These are phyloP conservation scores for Monopis laevigella DNA, from an alignment of 2,888 invertebrate genomes.

Conservation along the genomic window DNA sequence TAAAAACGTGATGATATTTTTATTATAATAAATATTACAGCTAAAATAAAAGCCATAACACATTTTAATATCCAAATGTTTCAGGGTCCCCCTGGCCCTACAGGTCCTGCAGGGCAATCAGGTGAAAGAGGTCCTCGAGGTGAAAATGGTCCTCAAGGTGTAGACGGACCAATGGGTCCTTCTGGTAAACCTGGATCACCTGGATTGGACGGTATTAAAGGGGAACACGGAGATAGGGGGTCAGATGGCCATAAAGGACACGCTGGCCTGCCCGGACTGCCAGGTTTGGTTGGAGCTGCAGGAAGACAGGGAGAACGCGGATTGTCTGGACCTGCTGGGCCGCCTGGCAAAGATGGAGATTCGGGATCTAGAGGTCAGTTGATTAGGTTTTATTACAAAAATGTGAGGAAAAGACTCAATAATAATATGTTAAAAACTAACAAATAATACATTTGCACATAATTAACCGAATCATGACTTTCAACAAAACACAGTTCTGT, in stretches of 20 bases:
- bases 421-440: no score
- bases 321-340: conserved; percentile 68
- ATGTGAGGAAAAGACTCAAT: no score
- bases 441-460: no score
- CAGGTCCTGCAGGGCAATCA: conserved; percentile 73
- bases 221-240: conserved; percentile 70
- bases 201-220: conserved; percentile 78
- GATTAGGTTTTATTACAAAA: no score
- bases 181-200: conserved; percentile 81
- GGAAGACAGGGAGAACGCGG: conserved; percentile 78
- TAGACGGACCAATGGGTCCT: conserved; percentile 79
- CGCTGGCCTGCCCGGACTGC: conserved; percentile 82
- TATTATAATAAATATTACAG: neutral
- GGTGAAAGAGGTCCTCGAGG: conserved; percentile 79
- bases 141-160: conserved; percentile 78
- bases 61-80: no score
- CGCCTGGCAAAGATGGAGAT: conserved; percentile 81
- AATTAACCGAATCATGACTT: no score
- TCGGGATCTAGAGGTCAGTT: conserved; percentile 77
- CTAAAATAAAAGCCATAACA: neutral
- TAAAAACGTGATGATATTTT: neutral
- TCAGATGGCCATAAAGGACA: conserved; percentile 83
- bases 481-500: no score
- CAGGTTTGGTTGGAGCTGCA: conserved; percentile 77
- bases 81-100: conserved; percentile 73